Evolutionary conservation across 2,888 invertebrate species (phyloP).

Genomic region (Venusia cambrica): DNA sequence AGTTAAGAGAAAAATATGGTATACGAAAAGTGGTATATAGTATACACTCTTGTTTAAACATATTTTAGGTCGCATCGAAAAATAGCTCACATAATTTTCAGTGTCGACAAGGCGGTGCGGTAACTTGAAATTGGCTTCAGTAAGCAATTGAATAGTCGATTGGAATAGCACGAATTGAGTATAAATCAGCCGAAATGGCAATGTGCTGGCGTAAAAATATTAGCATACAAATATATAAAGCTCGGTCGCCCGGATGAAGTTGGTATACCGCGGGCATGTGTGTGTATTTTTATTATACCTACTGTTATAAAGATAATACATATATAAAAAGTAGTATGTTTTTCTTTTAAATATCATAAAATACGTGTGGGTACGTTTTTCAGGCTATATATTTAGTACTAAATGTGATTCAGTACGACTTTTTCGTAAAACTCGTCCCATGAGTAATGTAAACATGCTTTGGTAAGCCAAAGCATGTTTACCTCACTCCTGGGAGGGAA

Average conservation of each 20-base stretch:
- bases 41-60: too few relatives aligned
- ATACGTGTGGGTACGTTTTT: too few relatives aligned
- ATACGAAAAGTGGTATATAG: too few relatives aligned
- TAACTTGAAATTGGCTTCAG: constrained; percentile 13
- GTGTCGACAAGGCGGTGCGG: constrained; percentile 9
- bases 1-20: too few relatives aligned
- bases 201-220: constrained; percentile 12
- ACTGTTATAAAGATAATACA: too few relatives aligned
- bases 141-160: constrained; percentile 13
- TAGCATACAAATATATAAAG: constrained; percentile 13
- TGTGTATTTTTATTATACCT: not conserved
- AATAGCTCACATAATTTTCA: not conserved
- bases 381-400: too few relatives aligned
- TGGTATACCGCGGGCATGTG: constrained; percentile 2
- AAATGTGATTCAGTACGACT: too few relatives aligned
- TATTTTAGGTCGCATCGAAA: too few relatives aligned
- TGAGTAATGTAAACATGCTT: too few relatives aligned
- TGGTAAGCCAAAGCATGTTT: constrained; percentile 35
- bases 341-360: too few relatives aligned
- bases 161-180: constrained; percentile 13
- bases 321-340: too few relatives aligned
- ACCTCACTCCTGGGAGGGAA: constrained; percentile 31
- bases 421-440: too few relatives aligned
- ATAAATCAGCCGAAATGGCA: constrained; percentile 15
- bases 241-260: constrained; percentile 1